These are phyloP conservation scores for Leptobrachium ailaonicum DNA, from an alignment of 2,113 vertebrate genomes.

Conservation along the genomic window DNA sequence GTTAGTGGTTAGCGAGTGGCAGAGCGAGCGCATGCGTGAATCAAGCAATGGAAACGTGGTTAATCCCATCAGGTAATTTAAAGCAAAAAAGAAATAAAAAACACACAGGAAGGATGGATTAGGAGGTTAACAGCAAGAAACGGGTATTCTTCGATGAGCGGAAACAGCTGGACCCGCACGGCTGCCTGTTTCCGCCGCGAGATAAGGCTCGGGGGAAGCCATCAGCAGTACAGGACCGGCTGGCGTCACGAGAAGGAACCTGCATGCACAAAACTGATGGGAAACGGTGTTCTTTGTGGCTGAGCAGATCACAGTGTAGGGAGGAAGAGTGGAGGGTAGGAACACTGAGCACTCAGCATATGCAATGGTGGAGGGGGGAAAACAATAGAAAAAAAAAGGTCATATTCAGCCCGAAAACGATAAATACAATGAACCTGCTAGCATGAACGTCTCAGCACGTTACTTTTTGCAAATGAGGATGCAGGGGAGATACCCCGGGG, in stretches of 20 bases:
- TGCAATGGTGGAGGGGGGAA: conserved; percentile 56
- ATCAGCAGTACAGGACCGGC: conserved; percentile 60
- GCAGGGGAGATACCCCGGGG: too few relatives aligned
- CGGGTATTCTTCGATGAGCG: conserved; percentile 25
- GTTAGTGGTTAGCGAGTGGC: too few relatives aligned
- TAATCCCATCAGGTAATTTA: conserved; percentile 51
- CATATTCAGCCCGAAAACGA: conserved; percentile 5
- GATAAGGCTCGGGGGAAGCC: conserved; percentile 55
- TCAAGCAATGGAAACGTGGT: conserved; percentile 20
- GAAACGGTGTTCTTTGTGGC: conserved; percentile 85
- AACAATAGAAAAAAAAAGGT: conserved; percentile 54
- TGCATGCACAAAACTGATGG: conserved; percentile 98
- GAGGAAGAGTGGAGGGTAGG: conserved; percentile 77
- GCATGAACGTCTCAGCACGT: too few relatives aligned
- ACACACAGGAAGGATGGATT: conserved; percentile 49
- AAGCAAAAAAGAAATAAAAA: conserved; percentile 44
- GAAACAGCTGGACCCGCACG: conserved; percentile 65
- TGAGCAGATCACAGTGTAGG: conserved; percentile 84
- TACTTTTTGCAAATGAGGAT: too few relatives aligned
- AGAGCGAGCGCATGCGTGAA: neutral
- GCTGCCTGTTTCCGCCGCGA: conserved; percentile 62
- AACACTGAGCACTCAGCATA: conserved; percentile 66
- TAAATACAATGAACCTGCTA: too few relatives aligned
- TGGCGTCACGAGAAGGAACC: conserved; percentile 65
- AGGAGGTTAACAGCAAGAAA: conserved; percentile 39